These are phyloP conservation scores for Catostomus latipinnis DNA, from an alignment of 2,797 vertebrate species.

Conservation along the genomic window DNA sequence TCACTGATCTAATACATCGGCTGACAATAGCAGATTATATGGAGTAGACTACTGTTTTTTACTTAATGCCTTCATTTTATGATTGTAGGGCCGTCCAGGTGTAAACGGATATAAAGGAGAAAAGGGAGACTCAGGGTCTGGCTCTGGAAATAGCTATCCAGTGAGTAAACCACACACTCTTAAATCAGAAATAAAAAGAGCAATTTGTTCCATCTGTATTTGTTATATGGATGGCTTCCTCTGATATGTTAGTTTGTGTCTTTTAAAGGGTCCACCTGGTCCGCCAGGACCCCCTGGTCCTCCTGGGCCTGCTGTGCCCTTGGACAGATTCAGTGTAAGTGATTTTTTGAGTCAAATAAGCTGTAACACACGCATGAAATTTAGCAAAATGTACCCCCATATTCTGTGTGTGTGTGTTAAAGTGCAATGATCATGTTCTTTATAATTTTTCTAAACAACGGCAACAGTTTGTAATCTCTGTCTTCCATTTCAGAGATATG, in stretches of 20 bases:
- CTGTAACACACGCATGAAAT: slow-evolving; percentile 39
- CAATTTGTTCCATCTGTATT: not conserved
- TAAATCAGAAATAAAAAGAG: not conserved
- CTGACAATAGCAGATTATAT: not conserved
- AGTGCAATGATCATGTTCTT: slow-evolving; percentile 21
- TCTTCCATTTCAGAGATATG: slow-evolving; percentile 70
- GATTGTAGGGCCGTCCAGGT: slow-evolving; percentile 88
- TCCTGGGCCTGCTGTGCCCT: slow-evolving; percentile 70
- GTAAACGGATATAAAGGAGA: slow-evolving; percentile 95
- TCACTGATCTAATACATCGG: too few species aligned
- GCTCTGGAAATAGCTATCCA: slow-evolving; percentile 69
- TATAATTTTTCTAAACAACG: slow-evolving; percentile 12
- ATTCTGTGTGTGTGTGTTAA: not conserved
- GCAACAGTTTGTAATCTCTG: not conserved
- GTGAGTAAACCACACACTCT: slow-evolving; percentile 75
- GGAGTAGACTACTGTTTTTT: not conserved
- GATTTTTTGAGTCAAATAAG: slow-evolving; percentile 20
- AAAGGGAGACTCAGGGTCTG: slow-evolving; percentile 83
- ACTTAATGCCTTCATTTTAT: slow-evolving; percentile 25
- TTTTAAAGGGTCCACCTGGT: slow-evolving; percentile 80
- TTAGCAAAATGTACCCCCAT: slow-evolving; percentile 16
- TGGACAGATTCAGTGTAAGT: slow-evolving; percentile 80
- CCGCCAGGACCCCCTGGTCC: slow-evolving; percentile 81
- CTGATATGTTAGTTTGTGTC: slow-evolving; percentile 2
- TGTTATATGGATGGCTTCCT: not conserved